These are phyloP conservation scores for Zaprionus tsacasi DNA, from an alignment of 1,140 invertebrate species.

Conservation along the genomic window DNA sequence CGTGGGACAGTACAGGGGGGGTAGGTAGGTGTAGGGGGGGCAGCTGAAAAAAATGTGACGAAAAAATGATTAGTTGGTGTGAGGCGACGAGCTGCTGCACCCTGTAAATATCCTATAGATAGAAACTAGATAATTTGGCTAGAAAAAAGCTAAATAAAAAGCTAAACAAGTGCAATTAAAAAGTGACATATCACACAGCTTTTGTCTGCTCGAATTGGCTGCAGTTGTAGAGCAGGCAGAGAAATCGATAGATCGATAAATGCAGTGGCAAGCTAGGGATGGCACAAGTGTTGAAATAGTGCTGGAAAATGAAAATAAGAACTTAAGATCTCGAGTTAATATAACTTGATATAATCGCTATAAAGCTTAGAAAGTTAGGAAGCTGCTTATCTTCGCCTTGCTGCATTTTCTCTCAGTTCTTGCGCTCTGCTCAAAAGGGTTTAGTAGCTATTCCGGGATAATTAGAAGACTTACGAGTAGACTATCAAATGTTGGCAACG, in stretches of 20 bases:
- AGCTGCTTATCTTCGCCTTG: not conserved
- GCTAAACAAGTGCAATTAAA: not conserved
- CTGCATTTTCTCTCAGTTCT: not conserved
- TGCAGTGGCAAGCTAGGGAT: no score
- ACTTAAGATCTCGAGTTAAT: no score
- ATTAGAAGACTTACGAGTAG: not conserved
- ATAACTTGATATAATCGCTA: no score
- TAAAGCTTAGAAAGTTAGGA: no score
- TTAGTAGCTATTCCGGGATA: not conserved
- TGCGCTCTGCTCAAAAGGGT: not conserved
- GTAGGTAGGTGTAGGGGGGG: no score
- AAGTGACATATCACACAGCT: not conserved
- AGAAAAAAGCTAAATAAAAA: not conserved
- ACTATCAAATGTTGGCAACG: not conserved
- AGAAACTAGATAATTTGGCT: not conserved
- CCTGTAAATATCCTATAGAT: not conserved
- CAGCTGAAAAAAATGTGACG: constrained; percentile 17
- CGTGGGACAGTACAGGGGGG: not conserved
- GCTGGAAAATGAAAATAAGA: no score
- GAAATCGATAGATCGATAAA: not conserved
- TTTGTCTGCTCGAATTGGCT: not conserved
- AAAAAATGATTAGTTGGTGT: constrained; percentile 6
- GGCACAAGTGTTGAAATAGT: no score
- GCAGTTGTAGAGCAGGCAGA: no score
- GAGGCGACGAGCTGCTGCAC: not conserved